Evolutionary conservation across 2,888 invertebrate species (phyloP), one percentile per base, ranked within the genome.

Genomic region (Leptinotarsa juncta): DNA sequence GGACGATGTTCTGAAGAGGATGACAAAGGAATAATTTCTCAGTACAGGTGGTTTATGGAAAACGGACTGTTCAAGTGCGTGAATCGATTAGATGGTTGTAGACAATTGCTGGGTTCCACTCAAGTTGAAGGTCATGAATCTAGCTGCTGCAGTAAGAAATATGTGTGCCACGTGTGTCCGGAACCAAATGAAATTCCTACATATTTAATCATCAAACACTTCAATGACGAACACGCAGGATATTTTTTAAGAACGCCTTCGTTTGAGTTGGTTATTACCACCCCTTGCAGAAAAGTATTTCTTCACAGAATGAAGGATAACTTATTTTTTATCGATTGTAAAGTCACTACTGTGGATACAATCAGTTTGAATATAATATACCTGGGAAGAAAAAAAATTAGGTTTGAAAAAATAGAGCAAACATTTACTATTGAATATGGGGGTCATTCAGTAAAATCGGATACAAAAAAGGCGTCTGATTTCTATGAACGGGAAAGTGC

Each of bases 11-110:
- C 20, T 18, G 72, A 74, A 3, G 66, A 69, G 14, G 50, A 72
- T n/a, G 71, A 70, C 15, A 75, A 69, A 32, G 73, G 69, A 7
- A 67, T 74, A 4, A 49, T 50, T n/a, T 78, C 78, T 53, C 20
- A 69, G 14, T 75, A 75, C 50, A 65, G 65, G 48, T 62, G 32
- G 3, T 18, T 79, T 15, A 71, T 74, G 4, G 66, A 74, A 50
- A 55, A 77, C 4, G 50, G 72, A 32, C 12, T 66, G 16, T 66
- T 32, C 66, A 66, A 66, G 42, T 66, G 66, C 14, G 23, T 49
- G 48, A 66, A 66, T 32, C 26, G 26, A 32, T 15, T 49, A 4
- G 49, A 49, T 49, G 66, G 66, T 3, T 66, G 66, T 20, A 42
- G 42, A 14, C 26, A 66, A 15, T 26, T 66, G 32, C 66, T 66